Evolutionary conservation across 1,140 invertebrate species (phyloP), one percentile per base, ranked within the genome.

Genomic region (Hycleus phaleratus): DNA sequence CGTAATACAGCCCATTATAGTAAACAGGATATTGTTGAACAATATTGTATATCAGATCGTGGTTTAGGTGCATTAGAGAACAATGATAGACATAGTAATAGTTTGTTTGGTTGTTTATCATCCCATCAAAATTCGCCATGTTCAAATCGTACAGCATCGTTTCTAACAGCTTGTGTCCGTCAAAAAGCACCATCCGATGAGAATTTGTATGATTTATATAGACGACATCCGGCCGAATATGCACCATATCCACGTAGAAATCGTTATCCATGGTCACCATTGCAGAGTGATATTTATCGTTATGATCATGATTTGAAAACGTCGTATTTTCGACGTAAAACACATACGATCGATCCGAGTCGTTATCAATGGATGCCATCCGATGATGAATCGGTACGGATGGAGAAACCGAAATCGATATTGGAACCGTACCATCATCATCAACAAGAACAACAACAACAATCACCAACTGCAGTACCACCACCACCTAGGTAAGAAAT

Each of bases 31-130:
- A 90, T 91, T 60, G 77, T 86, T 40, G 89, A 91, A 68, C 88
- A 95, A 73, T 95, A 95, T 77, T 95, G 93, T 77, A 91, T 95
- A 75, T 94, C 88, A 67, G 88, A 87, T 72, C 85, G 91, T 68
- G 90, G 93, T 73, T 75, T 94, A 71, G 86, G 90, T 71, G 87
- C 89, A 55, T 82, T 95, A 62, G 91, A 95, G 71, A 42, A 42
- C 11, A 42, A 42, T 9, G 9, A 42, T 42, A 79, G 84, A 62
- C 79, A 78, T 62, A 78, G 79, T 72, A 84, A 76, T 77, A 85
- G 65, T 49, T 55, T 73, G 38, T 73, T 72, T 57, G 90, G 91
- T 62, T 94, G 91, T 73, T 78, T 93, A 58, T 91, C 90, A n/a
- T 83, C 85, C 71, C 81, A 85, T 70, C 81, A 84, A 70, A 78